phyloP scores from a whole-genome alignment of 2,888 invertebrate genomes.

The Hirtodrosophila alboralis region DNA sequence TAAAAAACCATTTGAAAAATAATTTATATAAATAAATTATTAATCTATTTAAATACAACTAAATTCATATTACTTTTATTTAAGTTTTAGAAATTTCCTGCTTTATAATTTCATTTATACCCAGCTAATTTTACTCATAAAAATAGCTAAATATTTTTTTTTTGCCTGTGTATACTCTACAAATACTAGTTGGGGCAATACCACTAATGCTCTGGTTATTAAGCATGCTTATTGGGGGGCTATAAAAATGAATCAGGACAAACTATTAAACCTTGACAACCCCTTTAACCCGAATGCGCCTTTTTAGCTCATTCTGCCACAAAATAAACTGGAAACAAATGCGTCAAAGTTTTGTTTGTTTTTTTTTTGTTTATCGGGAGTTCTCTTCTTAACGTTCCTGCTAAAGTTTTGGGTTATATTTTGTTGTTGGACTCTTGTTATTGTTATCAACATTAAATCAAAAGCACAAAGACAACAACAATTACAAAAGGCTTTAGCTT shows the following conservation, averaged over 20 bases:
- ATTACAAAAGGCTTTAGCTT: conserved; percentile 69
- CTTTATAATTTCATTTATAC: too few species aligned
- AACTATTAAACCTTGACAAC: conserved; percentile 76
- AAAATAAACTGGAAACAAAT: conserved; percentile 43
- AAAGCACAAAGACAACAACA: conserved; percentile 76
- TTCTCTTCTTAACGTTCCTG: conserved; percentile 35
- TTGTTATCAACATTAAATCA: conserved; percentile 80
- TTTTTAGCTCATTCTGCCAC: conserved; percentile 3
- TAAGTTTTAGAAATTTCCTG: too few species aligned
- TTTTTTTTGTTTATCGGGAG: conserved; percentile 10
- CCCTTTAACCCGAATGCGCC: conserved; percentile 7
- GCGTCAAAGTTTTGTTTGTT: conserved; percentile 56
- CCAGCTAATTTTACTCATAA: too few species aligned
- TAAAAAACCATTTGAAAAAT: too few species aligned
- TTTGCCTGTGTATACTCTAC: too few species aligned
- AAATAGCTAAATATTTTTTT: background rate
- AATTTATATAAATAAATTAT: too few species aligned
- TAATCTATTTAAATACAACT: too few species aligned
- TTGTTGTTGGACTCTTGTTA: conserved; percentile 57
- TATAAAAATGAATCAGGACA: conserved; percentile 79
- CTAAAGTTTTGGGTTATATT: conserved; percentile 60
- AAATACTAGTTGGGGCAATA: conserved; percentile 19
- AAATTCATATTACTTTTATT: too few species aligned
- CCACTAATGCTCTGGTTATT: conserved; percentile 76
- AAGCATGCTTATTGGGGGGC: conserved; percentile 80